These are phyloP conservation scores for Oscheius myriophilus DNA, from an alignment of 2,888 invertebrate genomes.

Conservation along the genomic window DNA sequence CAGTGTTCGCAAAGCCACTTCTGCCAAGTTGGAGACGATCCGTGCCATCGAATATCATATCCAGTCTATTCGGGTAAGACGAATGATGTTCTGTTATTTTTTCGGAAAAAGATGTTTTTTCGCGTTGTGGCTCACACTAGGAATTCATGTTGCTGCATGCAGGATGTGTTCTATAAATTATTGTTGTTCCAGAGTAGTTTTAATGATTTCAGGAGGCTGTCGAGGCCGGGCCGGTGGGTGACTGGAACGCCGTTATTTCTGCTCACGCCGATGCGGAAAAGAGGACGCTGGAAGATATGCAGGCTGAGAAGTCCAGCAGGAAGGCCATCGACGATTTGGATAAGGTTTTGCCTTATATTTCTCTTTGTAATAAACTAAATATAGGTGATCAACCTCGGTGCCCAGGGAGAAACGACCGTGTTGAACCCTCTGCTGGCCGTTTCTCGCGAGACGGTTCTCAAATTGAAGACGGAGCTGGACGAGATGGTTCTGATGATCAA, in stretches of 20 bases:
- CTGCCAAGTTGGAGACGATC: constrained; percentile 50
- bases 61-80: constrained; percentile 44
- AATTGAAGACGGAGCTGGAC: constrained; percentile 70
- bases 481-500: constrained; percentile 56
- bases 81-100: no score
- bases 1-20: constrained; percentile 47
- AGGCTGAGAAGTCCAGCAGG: constrained; percentile 35
- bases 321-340: constrained; percentile 36
- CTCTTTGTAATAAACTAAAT: background rate
- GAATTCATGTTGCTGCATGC: constrained; percentile 26
- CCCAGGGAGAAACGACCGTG: constrained; percentile 65
- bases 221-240: constrained; percentile 62
- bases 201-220: constrained; percentile 71
- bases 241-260: constrained; percentile 54
- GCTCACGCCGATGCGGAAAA: constrained; percentile 62
- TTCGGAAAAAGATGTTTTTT: no score
- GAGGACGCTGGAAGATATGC: constrained; percentile 29
- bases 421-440: constrained; percentile 70
- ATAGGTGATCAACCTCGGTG: constrained; percentile 63
- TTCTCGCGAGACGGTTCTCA: constrained; percentile 70
- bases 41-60: constrained; percentile 44
- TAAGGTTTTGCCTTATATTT: constrained; percentile 11
- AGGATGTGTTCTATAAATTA: no score
- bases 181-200: no score
- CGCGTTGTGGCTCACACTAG: no score